These are phyloP conservation scores for Spodoptera littoralis DNA, from an alignment of 2,888 invertebrate genomes.

Conservation along the genomic window DNA sequence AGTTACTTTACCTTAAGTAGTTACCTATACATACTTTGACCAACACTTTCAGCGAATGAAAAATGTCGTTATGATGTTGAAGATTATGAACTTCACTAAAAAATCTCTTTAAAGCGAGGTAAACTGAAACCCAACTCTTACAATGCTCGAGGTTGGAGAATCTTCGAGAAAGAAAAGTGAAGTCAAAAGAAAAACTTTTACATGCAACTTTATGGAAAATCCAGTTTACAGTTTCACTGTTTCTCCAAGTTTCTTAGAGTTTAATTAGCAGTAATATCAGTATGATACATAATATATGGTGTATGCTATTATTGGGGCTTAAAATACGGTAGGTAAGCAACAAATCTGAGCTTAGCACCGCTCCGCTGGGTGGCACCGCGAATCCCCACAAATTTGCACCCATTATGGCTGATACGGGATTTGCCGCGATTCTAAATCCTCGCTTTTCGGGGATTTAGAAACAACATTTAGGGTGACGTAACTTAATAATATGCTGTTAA, in stretches of 20 bases:
- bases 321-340: slow-evolving; percentile 53
- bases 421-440: slow-evolving; percentile 66
- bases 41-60: too few relatives aligned
- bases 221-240: background rate
- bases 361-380: slow-evolving; percentile 39
- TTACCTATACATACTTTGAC: too few relatives aligned
- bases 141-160: too few relatives aligned
- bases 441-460: slow-evolving; percentile 59
- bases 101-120: too few relatives aligned
- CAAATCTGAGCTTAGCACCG: slow-evolving; percentile 58
- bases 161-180: too few relatives aligned
- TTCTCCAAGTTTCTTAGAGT: slow-evolving; percentile 19
- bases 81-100: too few relatives aligned
- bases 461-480: slow-evolving; percentile 59
- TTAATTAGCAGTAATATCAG: slow-evolving; percentile 23
- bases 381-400: slow-evolving; percentile 72
- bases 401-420: slow-evolving; percentile 70
- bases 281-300: slow-evolving; percentile 27
- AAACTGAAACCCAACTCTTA: too few relatives aligned
- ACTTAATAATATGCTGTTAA: slow-evolving; percentile 54
- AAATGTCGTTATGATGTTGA: too few relatives aligned
- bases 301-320: slow-evolving; percentile 55
- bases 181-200: too few relatives aligned
- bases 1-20: too few relatives aligned
- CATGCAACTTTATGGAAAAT: too few relatives aligned